Base-by-base conservation (phyloP, 1,140 invertebrate species). In the Dendrolimus punctatus region DNA sequence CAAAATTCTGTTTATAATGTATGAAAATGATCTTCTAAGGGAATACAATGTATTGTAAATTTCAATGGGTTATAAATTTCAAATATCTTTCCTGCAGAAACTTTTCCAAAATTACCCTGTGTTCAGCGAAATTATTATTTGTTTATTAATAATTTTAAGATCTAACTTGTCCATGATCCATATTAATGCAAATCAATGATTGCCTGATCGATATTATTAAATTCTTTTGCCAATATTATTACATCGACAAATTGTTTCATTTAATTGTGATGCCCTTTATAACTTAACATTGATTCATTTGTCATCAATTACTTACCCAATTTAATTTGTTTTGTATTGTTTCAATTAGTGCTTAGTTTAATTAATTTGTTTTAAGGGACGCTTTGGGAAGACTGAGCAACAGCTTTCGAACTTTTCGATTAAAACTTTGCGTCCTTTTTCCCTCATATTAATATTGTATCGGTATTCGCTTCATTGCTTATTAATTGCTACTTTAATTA, bases 301-400 rank as follows among this genome's bases (percentile, higher is more conserved):
- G 23, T 23, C 23, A 23, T 23, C 23, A 23, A 23, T 23, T 23
- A 23, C 44, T 55, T 45, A 10, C 40, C 37, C 39, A 52, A 51
- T n/a, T 59, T 55, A 72, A 66, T 72, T 62, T 61, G 62, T 71
- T 68, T 61, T 57, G 56, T 61, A 58, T 62, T 23, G 59, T 64
- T 66, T 68, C 62, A 73, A 73, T 71, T 66, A 73, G 58, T 64
- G 51, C 63, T 60, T 71, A 65, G 57, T 65, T 65, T 64, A 71
- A 73, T 73, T 67, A 71, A 68, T 66, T 66, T 66, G 68, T 64
- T 66, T 63, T 58, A 57, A 60, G 52, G 50, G 36, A 48, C 62
- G 56, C 57, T 45, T 38, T 58, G 67, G 56, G 52, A 37, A 8
- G 45, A 23, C 46, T 43, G 40, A 49, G 39, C 49, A 8, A 41